Conservation (phyloP, 2,888 invertebrate genomes). For the Acleris cristana region DNA sequence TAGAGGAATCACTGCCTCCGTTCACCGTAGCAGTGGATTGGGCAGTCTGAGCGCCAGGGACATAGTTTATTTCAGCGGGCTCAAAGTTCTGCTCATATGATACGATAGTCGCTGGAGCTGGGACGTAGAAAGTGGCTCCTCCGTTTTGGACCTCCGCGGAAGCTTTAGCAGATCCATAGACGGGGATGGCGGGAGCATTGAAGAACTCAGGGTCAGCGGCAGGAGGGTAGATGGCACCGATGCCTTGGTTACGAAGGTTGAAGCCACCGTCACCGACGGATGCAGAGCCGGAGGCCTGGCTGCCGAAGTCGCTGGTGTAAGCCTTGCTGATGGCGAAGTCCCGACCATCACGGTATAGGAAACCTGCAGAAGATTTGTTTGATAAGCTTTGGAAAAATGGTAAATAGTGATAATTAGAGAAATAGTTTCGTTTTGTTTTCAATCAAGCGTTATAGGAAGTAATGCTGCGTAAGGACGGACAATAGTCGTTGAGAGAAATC, state of each 20-base stretch:
- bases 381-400: background rate
- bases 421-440: too few species aligned
- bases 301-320: conserved; percentile 55
- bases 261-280: conserved; percentile 51
- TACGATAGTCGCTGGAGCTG: conserved; percentile 64
- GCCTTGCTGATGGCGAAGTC: conserved; percentile 62
- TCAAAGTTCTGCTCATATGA: conserved; percentile 70
- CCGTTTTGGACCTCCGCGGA: conserved; percentile 48
- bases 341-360: conserved; percentile 67
- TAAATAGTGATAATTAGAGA: too few species aligned
- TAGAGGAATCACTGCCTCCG: conserved; percentile 56
- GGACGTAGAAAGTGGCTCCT: conserved; percentile 60
- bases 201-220: conserved; percentile 56
- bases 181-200: conserved; percentile 47
- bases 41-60: conserved; percentile 50
- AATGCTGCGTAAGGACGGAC: too few species aligned
- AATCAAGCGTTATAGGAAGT: too few species aligned
- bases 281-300: conserved; percentile 60
- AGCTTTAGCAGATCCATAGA: conserved; percentile 49
- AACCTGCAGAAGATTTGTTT: conserved; percentile 49
- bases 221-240: conserved; percentile 53
- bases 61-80: conserved; percentile 52
- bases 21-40: conserved; percentile 61
- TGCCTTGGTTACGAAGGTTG: conserved; percentile 53
- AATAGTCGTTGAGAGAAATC: too few species aligned